Evolutionary conservation across 2,113 vertebrate species (phyloP).

Genomic region (Bucco capensis): DNA sequence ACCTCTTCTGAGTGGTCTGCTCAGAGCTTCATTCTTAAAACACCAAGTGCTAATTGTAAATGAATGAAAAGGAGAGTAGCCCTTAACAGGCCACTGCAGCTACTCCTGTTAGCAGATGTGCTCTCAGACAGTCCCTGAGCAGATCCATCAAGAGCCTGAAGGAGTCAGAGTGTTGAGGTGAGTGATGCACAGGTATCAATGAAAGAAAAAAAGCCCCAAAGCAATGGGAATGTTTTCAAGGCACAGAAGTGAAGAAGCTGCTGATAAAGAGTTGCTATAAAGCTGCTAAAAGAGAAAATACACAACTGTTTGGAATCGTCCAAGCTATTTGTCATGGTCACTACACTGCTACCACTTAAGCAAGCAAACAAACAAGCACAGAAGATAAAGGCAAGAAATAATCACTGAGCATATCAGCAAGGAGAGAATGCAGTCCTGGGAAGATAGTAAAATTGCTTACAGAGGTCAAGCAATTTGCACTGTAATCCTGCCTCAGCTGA

Average conservation of each 20-base stretch:
- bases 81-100: not conserved
- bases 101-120: not conserved
- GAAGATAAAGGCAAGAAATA: conserved; percentile 48
- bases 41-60: not conserved
- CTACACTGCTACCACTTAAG: conserved; percentile 49
- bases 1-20: not conserved
- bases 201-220: not conserved
- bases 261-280: not conserved
- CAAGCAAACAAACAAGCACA: conserved; percentile 45
- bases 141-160: not conserved
- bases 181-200: not conserved
- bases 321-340: conserved; percentile 43
- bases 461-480: conserved; percentile 38
- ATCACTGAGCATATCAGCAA: not conserved
- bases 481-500: conserved; percentile 11
- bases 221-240: not conserved
- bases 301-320: not conserved
- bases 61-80: not conserved
- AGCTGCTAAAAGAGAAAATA: not conserved
- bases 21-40: not conserved
- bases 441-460: conserved; percentile 29
- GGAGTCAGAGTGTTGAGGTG: not conserved
- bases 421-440: not conserved
- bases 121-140: not conserved
- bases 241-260: not conserved